phyloP scores from a whole-genome alignment of 2,888 invertebrate species.

The Adelognathus sp. region DNA sequence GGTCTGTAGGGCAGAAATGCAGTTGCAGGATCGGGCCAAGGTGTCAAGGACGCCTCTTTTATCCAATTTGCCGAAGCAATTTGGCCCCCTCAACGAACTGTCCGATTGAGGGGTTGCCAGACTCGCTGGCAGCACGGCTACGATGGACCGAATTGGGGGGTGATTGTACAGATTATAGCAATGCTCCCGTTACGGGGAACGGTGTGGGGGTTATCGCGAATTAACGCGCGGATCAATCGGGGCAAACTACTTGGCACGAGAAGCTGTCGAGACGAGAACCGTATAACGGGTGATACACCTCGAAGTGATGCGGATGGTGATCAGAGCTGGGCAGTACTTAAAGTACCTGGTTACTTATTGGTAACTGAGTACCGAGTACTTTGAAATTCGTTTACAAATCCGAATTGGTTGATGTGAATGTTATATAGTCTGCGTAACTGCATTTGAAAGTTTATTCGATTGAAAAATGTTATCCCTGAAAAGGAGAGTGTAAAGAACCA shows the following conservation, averaged over 20 bases:
- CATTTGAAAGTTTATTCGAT: too few species aligned
- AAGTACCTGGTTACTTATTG: too few species aligned
- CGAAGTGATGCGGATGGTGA: too few species aligned
- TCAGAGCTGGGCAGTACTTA: too few species aligned
- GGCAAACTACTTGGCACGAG: slow-evolving; percentile 10
- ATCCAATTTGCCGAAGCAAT: slow-evolving; percentile 33
- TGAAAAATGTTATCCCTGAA: too few species aligned
- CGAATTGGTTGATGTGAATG: too few species aligned
- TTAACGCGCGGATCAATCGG: slow-evolving; percentile 49
- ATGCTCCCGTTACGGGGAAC: background rate
- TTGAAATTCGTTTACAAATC: too few species aligned
- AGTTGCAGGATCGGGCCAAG: slow-evolving; percentile 33
- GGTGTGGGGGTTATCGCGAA: too few species aligned
- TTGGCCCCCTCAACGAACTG: slow-evolving; percentile 24
- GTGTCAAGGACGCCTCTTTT: slow-evolving; percentile 48
- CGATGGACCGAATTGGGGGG: slow-evolving; percentile 14
- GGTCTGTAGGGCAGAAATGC: background rate
- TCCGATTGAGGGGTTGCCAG: background rate
- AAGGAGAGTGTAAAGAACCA: too few species aligned
- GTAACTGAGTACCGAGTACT: too few species aligned
- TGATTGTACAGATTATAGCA: slow-evolving; percentile 42
- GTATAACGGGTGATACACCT: slow-evolving; percentile 11
- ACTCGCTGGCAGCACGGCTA: too few species aligned
- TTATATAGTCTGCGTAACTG: too few species aligned
- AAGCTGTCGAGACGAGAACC: background rate